Conservation (phyloP, 2,888 invertebrate genomes). For the Odontocolon sp. region DNA sequence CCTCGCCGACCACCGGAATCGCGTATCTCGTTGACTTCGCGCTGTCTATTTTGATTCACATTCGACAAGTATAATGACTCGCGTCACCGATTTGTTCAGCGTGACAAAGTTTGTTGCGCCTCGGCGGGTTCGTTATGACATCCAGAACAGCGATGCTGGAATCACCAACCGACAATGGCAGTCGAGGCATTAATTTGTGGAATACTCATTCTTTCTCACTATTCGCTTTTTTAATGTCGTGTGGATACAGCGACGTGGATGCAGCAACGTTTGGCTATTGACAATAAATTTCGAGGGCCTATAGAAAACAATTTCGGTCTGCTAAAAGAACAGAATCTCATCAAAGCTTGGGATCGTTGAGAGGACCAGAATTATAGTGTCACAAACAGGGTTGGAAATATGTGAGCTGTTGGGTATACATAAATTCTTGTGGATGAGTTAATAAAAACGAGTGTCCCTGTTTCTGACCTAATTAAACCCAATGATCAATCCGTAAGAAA, state of each 20-base stretch:
- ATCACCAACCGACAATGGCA: slow-evolving; percentile 1
- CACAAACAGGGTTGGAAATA: too few species aligned
- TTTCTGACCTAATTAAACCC: too few species aligned
- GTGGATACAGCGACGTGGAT: not conserved
- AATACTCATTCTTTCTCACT: not conserved
- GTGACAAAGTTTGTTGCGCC: slow-evolving; percentile 50
- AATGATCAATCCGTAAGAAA: too few species aligned
- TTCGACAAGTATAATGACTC: slow-evolving; percentile 69
- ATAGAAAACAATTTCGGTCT: not conserved
- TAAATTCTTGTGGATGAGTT: too few species aligned
- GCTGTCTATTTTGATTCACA: slow-evolving; percentile 69
- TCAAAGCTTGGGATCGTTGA: not conserved
- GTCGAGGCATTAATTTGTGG: slow-evolving; percentile 4
- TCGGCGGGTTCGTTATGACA: slow-evolving; percentile 44
- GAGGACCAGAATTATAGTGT: not conserved
- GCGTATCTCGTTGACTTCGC: slow-evolving; percentile 14
- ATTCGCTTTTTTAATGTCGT: not conserved
- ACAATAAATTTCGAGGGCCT: not conserved
- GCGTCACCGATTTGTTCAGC: slow-evolving; percentile 66
- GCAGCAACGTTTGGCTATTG: not conserved
- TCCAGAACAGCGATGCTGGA: not conserved
- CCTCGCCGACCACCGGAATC: slow-evolving; percentile 3
- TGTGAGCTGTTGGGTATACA: too few species aligned
- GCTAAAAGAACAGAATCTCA: too few species aligned
- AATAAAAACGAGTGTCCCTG: too few species aligned